Conservation (phyloP, 2,797 vertebrate species). For the Poecilia gillii region DNA sequence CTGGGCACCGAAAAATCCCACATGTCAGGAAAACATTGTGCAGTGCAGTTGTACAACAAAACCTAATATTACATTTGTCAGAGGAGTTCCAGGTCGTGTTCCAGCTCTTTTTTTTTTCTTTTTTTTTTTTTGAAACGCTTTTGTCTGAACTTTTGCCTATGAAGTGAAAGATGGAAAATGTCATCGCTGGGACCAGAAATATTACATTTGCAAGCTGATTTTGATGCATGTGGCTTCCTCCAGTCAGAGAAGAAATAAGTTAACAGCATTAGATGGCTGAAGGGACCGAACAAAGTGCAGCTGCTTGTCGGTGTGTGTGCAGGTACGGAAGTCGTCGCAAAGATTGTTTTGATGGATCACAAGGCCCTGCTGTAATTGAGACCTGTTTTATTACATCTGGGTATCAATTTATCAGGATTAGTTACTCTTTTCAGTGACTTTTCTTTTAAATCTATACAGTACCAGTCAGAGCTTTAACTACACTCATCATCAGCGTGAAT, state of each 20-base stretch:
- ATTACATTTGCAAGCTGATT: constrained; percentile 10
- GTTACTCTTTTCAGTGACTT: not conserved
- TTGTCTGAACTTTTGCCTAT: constrained; percentile 3
- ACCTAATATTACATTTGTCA: constrained; percentile 31
- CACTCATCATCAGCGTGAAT: not conserved
- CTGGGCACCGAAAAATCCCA: constrained; percentile 55
- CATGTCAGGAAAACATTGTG: constrained; percentile 29
- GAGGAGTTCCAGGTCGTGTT: constrained; percentile 4
- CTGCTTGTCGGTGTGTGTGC: constrained; percentile 6
- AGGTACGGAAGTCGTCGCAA: constrained; percentile 10
- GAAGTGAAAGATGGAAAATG: not conserved
- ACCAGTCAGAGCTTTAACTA: not conserved
- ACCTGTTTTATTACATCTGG: not conserved
- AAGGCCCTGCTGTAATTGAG: constrained; percentile 2
- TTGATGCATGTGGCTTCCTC: not conserved
- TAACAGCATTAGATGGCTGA: not conserved
- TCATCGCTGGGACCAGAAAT: not conserved
- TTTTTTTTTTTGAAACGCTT: constrained; percentile 3
- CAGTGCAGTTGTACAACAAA: constrained; percentile 19
- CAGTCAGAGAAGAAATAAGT: not conserved
- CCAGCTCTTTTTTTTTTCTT: not conserved
- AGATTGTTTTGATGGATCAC: constrained; percentile 8
- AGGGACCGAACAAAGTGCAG: constrained; percentile 4
- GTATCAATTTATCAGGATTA: not conserved
- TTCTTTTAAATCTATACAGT: not conserved